Base-by-base conservation (phyloP, 1,140 invertebrate species). In the Drosophila biarmipes region DNA sequence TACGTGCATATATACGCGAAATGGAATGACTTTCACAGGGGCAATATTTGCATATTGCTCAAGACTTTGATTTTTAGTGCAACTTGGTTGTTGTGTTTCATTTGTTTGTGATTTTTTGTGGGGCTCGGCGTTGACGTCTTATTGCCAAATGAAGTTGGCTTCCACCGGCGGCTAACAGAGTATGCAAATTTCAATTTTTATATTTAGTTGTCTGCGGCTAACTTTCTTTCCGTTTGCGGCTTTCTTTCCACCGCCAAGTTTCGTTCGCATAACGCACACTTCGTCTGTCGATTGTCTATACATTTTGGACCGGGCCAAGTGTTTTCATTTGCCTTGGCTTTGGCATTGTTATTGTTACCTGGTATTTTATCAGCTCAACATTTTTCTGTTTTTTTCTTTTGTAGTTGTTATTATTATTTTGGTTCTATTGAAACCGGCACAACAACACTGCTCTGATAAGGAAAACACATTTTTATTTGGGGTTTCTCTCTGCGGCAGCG, bases 361-460 rank as follows among this genome's bases (percentile, higher is more conserved):
- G 84, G 79, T 45, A 87, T 87, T 87, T 87, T 89, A 87, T 87
- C 84, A 87, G 76, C 79, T 46, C 17, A 11, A 40, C 45, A 43
- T 48, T 55, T 79, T 54, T 61, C 43, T 78, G 34, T 57, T 31
- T 53, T 57, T 17, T 12, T 55, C 12, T 37, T 12, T 66, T 64
- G 21, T 15, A 24, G 10, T 49, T 40, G 15, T 56, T 57, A n/a
- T 15, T 63, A 31, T 52, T 71, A 10, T 19, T 37, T 27, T 51
- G 15, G 29, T 55, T 49, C 35, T 63, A 31, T 72, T 67, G 11
- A n/a, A 34, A 10, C 66, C 69, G 54, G 46, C 67, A 6, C 34
- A 35, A 34, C 11, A 52, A 46, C 48, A 37, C 19, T 8, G 38
- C 2, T 29, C 0, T 62, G 73, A 76, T 76, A 76, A 76, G 68